These are phyloP conservation scores for Axea sp. DNA, from an alignment of 2,888 invertebrate species.

Conservation along the genomic window DNA sequence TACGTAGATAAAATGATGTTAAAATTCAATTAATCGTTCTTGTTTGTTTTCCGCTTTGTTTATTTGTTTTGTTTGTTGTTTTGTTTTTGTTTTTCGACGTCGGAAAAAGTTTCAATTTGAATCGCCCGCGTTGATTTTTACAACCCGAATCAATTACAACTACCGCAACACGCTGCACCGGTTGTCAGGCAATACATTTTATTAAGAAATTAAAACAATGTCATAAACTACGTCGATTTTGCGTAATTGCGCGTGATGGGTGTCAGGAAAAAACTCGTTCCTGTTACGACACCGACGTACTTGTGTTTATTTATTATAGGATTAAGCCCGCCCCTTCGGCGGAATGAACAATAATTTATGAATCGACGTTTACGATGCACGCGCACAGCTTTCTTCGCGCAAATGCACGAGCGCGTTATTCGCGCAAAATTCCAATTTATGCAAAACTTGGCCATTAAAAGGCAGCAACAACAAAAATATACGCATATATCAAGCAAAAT, in stretches of 20 bases:
- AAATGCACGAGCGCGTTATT: not conserved
- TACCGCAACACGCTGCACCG: constrained; percentile 1
- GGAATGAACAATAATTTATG: constrained; percentile 28
- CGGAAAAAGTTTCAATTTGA: not conserved
- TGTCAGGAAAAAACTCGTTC: constrained; percentile 44
- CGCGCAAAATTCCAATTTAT: no score
- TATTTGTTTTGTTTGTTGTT: no score
- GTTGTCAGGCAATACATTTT: constrained; percentile 27
- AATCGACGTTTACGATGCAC: constrained; percentile 36
- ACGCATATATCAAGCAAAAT: no score
- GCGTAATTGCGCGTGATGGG: constrained; percentile 36
- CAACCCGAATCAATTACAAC: constrained; percentile 13
- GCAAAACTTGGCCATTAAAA: no score
- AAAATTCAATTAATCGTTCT: no score
- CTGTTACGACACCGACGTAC: constrained; percentile 25
- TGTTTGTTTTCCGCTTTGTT: no score
- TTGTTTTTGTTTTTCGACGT: no score
- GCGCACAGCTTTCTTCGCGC: constrained; percentile 8
- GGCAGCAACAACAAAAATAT: no score
- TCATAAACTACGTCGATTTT: constrained; percentile 35
- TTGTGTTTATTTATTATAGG: constrained; percentile 43
- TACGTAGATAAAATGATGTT: no score
- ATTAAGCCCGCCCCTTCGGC: constrained; percentile 27
- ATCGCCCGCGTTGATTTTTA: not conserved
- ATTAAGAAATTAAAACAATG: constrained; percentile 40